Conservation (phyloP, 2,113 vertebrate genomes). For the Paracyprichromis sp. region DNA sequence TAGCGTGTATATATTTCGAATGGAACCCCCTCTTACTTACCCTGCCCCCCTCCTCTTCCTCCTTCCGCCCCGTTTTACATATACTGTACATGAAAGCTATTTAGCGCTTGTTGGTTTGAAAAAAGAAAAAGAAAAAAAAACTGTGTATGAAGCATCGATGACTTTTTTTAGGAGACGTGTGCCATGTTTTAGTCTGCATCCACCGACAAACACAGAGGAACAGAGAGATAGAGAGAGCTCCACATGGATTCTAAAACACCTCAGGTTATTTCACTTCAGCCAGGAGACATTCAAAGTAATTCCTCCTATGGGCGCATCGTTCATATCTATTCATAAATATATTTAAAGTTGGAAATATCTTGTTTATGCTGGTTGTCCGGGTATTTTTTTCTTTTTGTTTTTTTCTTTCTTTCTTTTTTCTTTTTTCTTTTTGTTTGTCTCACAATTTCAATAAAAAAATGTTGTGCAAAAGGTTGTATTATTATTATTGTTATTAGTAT, state of each 20-base stretch:
- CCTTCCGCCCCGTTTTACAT: conserved; percentile 74
- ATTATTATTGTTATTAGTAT: not conserved
- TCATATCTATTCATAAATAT: conserved; percentile 68
- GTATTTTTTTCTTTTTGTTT: conserved; percentile 75
- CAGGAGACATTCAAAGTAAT: conserved; percentile 63
- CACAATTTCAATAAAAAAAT: conserved; percentile 90
- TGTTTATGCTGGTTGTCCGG: conserved; percentile 84
- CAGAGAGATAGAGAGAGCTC: not conserved
- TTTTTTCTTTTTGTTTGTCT: conserved; percentile 67
- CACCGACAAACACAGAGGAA: conserved; percentile 52
- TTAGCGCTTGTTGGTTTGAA: conserved; percentile 84
- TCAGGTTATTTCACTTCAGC: conserved; percentile 91
- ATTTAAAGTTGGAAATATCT: conserved; percentile 76
- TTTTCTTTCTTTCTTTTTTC: conserved; percentile 72
- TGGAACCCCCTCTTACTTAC: conserved; percentile 72
- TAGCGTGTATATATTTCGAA: conserved; percentile 96
- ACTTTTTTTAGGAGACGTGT: conserved; percentile 75
- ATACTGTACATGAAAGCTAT: conserved; percentile 89
- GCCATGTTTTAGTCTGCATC: conserved; percentile 73
- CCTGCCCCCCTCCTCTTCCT: conserved; percentile 40
- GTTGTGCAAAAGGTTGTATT: conserved; percentile 62
- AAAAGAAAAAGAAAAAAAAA: conserved; percentile 51
- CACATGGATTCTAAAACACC: conserved; percentile 70
- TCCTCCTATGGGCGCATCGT: conserved; percentile 59
- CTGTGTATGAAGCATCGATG: conserved; percentile 74